Percentiles rank a stretch among this genome's conserved stretches.
Conservation (phyloP, 2,888 invertebrate species). For the Hoplodrina blanda region DNA sequence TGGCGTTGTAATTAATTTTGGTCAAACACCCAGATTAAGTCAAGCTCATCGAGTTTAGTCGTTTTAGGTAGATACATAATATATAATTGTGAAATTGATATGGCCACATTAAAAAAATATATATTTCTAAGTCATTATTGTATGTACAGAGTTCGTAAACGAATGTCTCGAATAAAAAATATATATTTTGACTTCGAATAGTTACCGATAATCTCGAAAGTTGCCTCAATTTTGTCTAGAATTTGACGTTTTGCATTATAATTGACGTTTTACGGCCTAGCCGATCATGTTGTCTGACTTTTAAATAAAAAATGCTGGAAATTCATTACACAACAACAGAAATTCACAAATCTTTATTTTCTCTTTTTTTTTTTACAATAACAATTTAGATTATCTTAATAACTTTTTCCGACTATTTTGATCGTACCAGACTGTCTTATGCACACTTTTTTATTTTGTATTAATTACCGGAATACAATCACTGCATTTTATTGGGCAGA, state of each 20-base stretch:
- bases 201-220: slow-evolving; percentile 48
- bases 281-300: slow-evolving; percentile 1
- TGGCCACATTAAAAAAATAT: slow-evolving; percentile 41
- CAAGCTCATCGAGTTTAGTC: slow-evolving; percentile 29
- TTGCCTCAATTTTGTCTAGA: slow-evolving; percentile 49
- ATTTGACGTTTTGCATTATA: slow-evolving; percentile 11
- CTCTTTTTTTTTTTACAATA: not conserved
- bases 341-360: not conserved
- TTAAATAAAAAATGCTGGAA: not conserved
- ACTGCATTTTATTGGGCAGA: slow-evolving; percentile 1
- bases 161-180: slow-evolving; percentile 51
- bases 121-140: slow-evolving; percentile 59
- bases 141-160: slow-evolving; percentile 53
- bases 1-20: slow-evolving; percentile 44
- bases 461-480: not conserved
- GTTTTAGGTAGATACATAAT: slow-evolving; percentile 31
- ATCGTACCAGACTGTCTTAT: not conserved
- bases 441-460: slow-evolving; percentile 16
- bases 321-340: not conserved
- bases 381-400: too few relatives aligned
- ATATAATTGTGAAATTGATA: slow-evolving; percentile 45
- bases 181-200: slow-evolving; percentile 38
- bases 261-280: slow-evolving; percentile 20
- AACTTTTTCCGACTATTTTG: slow-evolving; percentile 1
- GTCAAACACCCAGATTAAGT: slow-evolving; percentile 26